Conservation (phyloP, 1,140 invertebrate genomes). For the Hirudo medicinalis region DNA sequence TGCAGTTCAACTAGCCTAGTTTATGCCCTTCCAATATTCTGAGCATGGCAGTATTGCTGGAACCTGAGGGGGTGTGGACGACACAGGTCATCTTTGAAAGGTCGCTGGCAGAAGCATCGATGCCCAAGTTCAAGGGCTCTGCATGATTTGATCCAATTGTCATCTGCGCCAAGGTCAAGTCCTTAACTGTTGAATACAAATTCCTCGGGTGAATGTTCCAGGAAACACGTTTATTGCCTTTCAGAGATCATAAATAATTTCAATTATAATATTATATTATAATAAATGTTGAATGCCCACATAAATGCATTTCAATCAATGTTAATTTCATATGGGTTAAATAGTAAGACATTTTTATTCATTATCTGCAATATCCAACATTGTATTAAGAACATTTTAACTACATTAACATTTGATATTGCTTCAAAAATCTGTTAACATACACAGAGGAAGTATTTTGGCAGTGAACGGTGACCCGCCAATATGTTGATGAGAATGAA, state of each 20-base stretch:
- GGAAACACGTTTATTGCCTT: background rate
- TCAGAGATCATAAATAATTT: too few relatives aligned
- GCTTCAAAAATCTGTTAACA: conserved; percentile 41
- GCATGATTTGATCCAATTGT: background rate
- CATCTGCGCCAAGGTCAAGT: conserved; percentile 1
- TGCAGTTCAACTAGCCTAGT: background rate
- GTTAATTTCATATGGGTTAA: too few relatives aligned
- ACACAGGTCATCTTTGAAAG: background rate
- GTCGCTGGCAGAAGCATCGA: background rate
- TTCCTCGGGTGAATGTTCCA: background rate
- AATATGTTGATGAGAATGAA: conserved; percentile 83
- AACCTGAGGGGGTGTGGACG: background rate
- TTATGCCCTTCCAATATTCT: background rate
- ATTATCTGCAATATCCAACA: background rate
- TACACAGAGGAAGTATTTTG: conserved; percentile 48
- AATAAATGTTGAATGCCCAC: too few relatives aligned
- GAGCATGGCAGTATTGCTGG: background rate
- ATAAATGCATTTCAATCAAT: too few relatives aligned
- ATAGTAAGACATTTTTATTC: too few relatives aligned
- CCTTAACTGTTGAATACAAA: background rate
- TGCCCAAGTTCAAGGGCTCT: background rate
- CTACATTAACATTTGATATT: background rate
- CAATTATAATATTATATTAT: too few relatives aligned
- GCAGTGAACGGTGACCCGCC: conserved; percentile 77
- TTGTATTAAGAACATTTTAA: background rate